Evolutionary conservation across 2,797 vertebrate genomes (phyloP), one percentile per base, ranked within the genome.

Genomic region (Parotocinclus haroldoi): DNA sequence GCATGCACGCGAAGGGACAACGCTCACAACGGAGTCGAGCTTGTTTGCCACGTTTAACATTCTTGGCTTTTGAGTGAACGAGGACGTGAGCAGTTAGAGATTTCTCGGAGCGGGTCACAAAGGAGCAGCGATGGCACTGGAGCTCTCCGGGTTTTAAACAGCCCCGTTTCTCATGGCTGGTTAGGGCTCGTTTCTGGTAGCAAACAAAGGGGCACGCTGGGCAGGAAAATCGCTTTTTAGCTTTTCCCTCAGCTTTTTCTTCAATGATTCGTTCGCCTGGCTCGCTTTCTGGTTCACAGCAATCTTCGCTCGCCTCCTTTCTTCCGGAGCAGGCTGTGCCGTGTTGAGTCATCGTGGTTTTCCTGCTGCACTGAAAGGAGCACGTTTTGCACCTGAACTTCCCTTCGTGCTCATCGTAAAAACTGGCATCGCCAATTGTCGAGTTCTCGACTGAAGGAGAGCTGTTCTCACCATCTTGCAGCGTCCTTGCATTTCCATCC

Each of bases 1-100:
- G 94, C 52, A 93, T 94, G 73, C 95, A 97, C 63, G 89, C 92
- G 79, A 98, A 97, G 11, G 86, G 40, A 0, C 94, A 96, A 66
- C 89, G 85, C 66, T 60, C 76, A 58, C 95, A 97, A 50, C 78
- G 85, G 59, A 97, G 79, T 10, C 74, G 81, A 0, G 87, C 79
- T 7, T 77, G 83, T 45, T 86, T 81, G 44, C 79, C 81, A 0
- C 62, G 65, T 14, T 63, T 69, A 0, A 0, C 10, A 0, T 44
- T 18, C 58, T 62, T 79, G 1, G 68, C 70, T 45, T 84, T 82
- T 11, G 84, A 73, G 54, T 95, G 95, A 40, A 76, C 40, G 3
- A 73, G 76, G 40, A 70, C 50, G 63, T 94, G 95, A 62, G 87
- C 88, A 4, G 77, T 82, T 27, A 96, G 77, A 18, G 92, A 86